Percentiles rank a stretch among this genome's conserved stretches.
Conservation (phyloP, 2,888 invertebrate species). For the Oligia latruncula region DNA sequence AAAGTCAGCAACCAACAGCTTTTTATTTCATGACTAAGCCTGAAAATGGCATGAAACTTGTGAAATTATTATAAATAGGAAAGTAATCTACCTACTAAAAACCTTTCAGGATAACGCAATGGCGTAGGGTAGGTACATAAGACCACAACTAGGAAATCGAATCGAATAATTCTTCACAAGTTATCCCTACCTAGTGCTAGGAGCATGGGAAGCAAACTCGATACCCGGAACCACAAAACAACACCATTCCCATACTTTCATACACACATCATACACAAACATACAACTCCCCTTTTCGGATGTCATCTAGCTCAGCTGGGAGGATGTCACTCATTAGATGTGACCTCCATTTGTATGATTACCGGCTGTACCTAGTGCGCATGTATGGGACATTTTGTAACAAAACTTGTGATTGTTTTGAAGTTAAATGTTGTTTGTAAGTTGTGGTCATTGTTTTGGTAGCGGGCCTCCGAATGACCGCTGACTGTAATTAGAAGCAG, state of each 20-base stretch:
- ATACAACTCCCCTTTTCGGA: conserved; percentile 50
- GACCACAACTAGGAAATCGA: not conserved
- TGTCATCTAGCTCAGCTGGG: conserved; percentile 42
- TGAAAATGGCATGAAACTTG: not conserved
- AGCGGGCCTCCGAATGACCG: not conserved
- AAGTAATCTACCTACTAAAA: not conserved
- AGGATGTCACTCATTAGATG: conserved; percentile 38
- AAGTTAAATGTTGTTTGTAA: not conserved
- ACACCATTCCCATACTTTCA: conserved; percentile 36
- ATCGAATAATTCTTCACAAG: not conserved
- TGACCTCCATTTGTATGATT: conserved; percentile 43
- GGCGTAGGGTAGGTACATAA: not conserved
- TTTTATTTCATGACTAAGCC: not conserved
- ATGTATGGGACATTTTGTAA: not conserved
- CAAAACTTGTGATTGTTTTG: not conserved
- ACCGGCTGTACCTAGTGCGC: not conserved
- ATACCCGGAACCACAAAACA: conserved; percentile 18
- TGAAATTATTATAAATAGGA: not conserved
- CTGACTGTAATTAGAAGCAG: not conserved
- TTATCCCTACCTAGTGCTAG: not conserved
- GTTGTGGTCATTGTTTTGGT: not conserved
- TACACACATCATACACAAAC: conserved; percentile 14
- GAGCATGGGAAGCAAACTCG: not conserved
- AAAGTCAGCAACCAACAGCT: not conserved
- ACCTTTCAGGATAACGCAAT: not conserved